Conservation (phyloP, 2,888 invertebrate genomes). For the Pinctada fucata region DNA sequence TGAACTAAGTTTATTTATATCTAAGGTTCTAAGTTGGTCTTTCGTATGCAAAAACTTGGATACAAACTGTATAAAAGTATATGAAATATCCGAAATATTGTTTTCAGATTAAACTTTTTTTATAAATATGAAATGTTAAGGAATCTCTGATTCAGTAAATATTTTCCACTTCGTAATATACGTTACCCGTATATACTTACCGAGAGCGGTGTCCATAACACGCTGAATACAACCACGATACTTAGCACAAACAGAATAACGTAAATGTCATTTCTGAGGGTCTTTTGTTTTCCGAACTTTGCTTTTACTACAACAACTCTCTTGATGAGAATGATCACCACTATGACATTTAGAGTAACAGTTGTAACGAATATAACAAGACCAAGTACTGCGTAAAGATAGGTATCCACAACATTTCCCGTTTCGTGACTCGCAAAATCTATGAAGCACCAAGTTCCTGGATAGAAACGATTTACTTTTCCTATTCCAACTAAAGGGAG, state of each 20-base stretch:
- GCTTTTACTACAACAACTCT: no score
- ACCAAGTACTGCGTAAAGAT: conserved; percentile 14
- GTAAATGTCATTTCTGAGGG: background rate
- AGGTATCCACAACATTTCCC: conserved; percentile 1
- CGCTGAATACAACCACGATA: background rate
- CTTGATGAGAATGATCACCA: background rate
- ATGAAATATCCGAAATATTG: no score
- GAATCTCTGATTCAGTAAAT: no score
- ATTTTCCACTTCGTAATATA: no score
- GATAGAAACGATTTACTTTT: conserved; percentile 9
- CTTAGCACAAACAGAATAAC: conserved; percentile 1
- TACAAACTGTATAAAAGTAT: no score
- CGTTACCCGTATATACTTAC: no score
- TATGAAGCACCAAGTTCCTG: conserved; percentile 22
- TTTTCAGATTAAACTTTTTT: no score
- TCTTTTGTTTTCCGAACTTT: no score
- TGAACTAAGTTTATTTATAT: no score
- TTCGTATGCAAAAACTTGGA: no score
- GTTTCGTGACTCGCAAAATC: conserved; percentile 3
- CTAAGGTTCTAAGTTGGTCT: no score
- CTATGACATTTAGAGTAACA: background rate
- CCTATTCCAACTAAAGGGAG: conserved; percentile 1
- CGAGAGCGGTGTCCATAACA: conserved; percentile 13
- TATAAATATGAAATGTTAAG: no score
- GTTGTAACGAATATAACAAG: conserved; percentile 8